Evolutionary conservation across 2,888 invertebrate genomes (phyloP).

Genomic region (Pollenia angustigena): DNA sequence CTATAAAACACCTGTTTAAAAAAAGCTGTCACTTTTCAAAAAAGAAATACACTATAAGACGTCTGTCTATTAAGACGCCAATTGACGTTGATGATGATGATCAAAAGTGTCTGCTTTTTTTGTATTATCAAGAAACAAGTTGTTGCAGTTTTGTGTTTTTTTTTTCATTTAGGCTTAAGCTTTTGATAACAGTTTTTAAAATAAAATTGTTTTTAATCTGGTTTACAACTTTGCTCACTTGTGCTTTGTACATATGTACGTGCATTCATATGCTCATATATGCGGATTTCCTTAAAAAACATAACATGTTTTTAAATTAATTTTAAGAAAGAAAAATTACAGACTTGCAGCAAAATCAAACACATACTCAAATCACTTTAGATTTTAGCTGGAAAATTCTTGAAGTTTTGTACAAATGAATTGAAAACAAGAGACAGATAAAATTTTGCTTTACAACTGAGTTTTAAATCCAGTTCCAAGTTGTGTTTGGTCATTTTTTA

Average conservation of each 20-base stretch:
- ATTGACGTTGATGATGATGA: slow-evolving; percentile 45
- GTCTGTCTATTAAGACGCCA: slow-evolving; percentile 36
- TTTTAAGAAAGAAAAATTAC: slow-evolving; percentile 5
- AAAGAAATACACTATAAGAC: slow-evolving; percentile 24
- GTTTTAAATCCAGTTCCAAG: slow-evolving; percentile 63
- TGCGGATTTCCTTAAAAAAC: slow-evolving; percentile 71
- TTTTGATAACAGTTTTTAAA: slow-evolving; percentile 49
- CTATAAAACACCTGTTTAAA: slow-evolving; percentile 39
- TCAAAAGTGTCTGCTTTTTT: slow-evolving; percentile 41
- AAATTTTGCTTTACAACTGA: slow-evolving; percentile 24
- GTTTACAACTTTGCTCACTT: slow-evolving; percentile 52
- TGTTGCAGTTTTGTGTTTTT: slow-evolving; percentile 24
- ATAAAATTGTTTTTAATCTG: slow-evolving; percentile 66
- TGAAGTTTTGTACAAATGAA: slow-evolving; percentile 34
- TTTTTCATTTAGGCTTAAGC: slow-evolving; percentile 14
- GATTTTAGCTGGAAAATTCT: slow-evolving; percentile 69
- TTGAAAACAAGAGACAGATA: slow-evolving; percentile 16
- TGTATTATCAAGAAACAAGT: slow-evolving; percentile 30
- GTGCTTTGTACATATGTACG: neutral
- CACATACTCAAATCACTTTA: neutral
- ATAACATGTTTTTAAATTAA: slow-evolving; percentile 43
- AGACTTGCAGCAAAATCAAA: slow-evolving; percentile 1
- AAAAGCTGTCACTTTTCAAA: slow-evolving; percentile 57
- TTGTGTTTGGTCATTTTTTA: slow-evolving; percentile 50
- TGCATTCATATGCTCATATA: neutral